Conservation (phyloP, 2,888 invertebrate species). For the Taenaris catops region DNA sequence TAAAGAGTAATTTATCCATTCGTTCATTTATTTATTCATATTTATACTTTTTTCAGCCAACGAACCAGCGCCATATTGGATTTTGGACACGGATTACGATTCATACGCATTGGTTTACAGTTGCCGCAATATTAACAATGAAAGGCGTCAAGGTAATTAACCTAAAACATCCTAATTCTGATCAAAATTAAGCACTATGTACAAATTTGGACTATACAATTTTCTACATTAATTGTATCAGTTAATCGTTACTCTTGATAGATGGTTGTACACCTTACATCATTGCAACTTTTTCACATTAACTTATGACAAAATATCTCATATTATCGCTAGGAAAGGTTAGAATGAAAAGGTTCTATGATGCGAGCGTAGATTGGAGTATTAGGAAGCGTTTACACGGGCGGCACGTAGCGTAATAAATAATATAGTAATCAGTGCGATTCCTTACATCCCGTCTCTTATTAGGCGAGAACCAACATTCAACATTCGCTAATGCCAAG, state of each 20-base stretch:
- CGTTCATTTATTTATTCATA: too few relatives aligned
- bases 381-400: slow-evolving; percentile 77
- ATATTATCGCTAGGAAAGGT: slow-evolving; percentile 7
- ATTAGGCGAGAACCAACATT: slow-evolving; percentile 76
- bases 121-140: too few relatives aligned
- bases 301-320: slow-evolving; percentile 11
- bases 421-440: slow-evolving; percentile 79
- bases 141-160: too few relatives aligned
- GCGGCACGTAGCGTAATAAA: slow-evolving; percentile 78
- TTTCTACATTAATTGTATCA: too few relatives aligned
- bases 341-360: slow-evolving; percentile 49
- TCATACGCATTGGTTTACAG: too few relatives aligned
- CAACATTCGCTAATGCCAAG: slow-evolving; percentile 73
- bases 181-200: too few relatives aligned
- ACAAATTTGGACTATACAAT: too few relatives aligned
- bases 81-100: too few relatives aligned
- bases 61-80: too few relatives aligned
- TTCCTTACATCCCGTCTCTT: slow-evolving; percentile 78
- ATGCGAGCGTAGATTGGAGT: slow-evolving; percentile 52
- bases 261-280: slow-evolving; percentile 46
- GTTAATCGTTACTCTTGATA: slow-evolving; percentile 70
- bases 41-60: too few relatives aligned
- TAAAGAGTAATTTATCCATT: too few relatives aligned
- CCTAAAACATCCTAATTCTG: too few relatives aligned
- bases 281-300: slow-evolving; percentile 46